Evolutionary conservation across 2,113 vertebrate species (phyloP).

Genomic region (Podarcis muralis): DNA sequence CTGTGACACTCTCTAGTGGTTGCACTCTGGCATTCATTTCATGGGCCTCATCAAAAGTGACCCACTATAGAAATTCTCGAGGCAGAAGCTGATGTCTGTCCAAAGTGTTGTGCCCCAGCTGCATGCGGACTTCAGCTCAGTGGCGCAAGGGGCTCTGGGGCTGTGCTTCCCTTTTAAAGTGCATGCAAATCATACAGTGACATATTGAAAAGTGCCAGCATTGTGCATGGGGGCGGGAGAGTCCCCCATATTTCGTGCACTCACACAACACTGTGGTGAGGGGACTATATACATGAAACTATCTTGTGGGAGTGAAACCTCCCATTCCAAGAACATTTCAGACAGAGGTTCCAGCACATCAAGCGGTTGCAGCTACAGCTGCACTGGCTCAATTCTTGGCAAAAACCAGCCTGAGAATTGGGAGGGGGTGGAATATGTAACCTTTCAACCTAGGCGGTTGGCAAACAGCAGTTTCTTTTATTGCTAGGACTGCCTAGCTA

Average conservation of each 20-base stretch:
- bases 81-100: neutral
- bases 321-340: slow-evolving; percentile 40
- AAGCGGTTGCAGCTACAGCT: neutral
- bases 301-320: slow-evolving; percentile 1
- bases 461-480: neutral
- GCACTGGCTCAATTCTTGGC: neutral
- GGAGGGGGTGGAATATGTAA: neutral
- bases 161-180: neutral
- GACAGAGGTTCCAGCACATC: slow-evolving; percentile 25
- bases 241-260: neutral
- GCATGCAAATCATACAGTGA: neutral
- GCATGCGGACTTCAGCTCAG: neutral
- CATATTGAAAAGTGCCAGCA: neutral
- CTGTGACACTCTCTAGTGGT: slow-evolving; percentile 20
- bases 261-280: neutral
- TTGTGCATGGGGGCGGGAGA: neutral
- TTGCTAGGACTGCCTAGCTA: neutral
- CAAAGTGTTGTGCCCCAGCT: neutral
- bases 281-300: slow-evolving; percentile 22
- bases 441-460: neutral
- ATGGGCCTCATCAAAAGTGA: neutral
- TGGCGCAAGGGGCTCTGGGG: neutral
- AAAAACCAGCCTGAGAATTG: neutral
- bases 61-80: neutral
- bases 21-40: neutral